Evolutionary conservation across 2,797 vertebrate genomes (phyloP).

Genomic region (Orientallactaga sibirica): DNA sequence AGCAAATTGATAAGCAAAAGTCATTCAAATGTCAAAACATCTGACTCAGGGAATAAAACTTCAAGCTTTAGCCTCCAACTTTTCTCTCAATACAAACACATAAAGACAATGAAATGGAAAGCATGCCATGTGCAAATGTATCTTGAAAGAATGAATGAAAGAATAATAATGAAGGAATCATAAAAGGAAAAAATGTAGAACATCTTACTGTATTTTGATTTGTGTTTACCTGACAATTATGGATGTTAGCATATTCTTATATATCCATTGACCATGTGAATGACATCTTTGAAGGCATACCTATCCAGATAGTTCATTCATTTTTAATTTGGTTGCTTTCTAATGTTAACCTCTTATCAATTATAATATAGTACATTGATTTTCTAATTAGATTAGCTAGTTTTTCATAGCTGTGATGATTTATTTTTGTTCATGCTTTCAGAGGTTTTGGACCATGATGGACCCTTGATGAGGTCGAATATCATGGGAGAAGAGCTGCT

Average conservation of each 20-base stretch:
- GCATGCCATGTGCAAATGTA: not conserved
- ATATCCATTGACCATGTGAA: not conserved
- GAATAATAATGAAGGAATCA: not conserved
- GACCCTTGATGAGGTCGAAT: not conserved
- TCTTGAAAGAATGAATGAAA: conserved; percentile 5
- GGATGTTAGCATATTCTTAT: not conserved
- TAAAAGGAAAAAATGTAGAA: not conserved
- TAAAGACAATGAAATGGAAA: not conserved
- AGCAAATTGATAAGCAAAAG: not conserved
- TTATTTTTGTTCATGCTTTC: not conserved
- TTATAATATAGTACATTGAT: not conserved
- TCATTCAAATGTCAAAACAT: not conserved
- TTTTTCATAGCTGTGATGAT: not conserved
- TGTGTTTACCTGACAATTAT: not conserved
- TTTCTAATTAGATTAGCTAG: not conserved
- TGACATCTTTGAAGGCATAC: too few species aligned
- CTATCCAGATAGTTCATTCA: not conserved
- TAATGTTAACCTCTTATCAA: not conserved
- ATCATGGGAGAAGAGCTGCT: not conserved
- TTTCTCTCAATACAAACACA: not conserved
- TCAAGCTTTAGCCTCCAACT: not conserved
- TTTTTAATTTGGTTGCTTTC: not conserved
- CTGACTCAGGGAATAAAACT: not conserved
- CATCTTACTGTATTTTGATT: not conserved
- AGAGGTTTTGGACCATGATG: not conserved